Percentiles rank a stretch among this genome's conserved stretches.
These are phyloP conservation scores for Aphelocoma coerulescens DNA, from an alignment of 2,113 vertebrate genomes.

Conservation along the genomic window DNA sequence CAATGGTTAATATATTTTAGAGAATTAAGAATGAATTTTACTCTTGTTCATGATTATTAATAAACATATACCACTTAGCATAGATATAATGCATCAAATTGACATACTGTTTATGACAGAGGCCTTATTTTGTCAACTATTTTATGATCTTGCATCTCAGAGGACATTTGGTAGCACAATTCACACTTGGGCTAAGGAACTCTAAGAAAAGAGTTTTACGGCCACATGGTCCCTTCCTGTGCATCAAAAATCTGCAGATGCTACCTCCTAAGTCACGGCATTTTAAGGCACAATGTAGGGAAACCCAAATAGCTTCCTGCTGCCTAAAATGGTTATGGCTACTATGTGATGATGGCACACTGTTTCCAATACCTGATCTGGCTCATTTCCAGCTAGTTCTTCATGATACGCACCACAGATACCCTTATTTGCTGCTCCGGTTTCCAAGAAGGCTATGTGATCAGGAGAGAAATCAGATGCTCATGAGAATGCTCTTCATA, in stretches of 20 bases:
- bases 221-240: background rate
- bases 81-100: background rate
- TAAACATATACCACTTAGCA: background rate
- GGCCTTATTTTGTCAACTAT: background rate
- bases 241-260: background rate
- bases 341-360: background rate
- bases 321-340: background rate
- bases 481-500: background rate
- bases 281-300: background rate
- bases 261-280: background rate
- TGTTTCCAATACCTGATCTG: background rate
- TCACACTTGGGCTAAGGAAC: background rate
- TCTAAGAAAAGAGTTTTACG: background rate
- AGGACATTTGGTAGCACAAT: background rate
- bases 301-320: background rate
- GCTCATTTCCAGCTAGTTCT: background rate
- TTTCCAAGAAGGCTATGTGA: background rate
- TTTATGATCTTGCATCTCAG: background rate
- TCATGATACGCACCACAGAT: background rate
- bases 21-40: background rate
- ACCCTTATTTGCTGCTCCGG: background rate
- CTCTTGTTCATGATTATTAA: background rate
- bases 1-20: background rate
- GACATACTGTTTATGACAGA: background rate
- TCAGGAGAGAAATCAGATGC: background rate